Conservation (phyloP, 35 echinoderm and acorn worm species). For the Amphiura filiformis region DNA sequence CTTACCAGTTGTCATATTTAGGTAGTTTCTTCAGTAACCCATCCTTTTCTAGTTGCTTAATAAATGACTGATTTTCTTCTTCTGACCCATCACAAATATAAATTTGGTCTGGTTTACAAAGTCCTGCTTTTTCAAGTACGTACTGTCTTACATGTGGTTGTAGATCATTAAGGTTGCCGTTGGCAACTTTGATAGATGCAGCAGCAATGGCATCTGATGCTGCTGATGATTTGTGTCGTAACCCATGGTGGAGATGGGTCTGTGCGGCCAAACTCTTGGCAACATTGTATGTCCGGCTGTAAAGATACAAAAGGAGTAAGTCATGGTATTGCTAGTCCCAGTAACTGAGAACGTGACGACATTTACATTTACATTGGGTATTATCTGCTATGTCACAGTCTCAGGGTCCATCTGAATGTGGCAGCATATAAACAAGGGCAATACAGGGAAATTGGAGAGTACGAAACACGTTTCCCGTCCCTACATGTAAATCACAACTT, state of each 20-base stretch:
- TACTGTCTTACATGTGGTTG: constrained; percentile 71
- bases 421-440: no score
- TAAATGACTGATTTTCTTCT: constrained; percentile 61
- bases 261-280: not conserved
- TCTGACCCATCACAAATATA: constrained; percentile 94
- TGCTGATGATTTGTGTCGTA: not conserved
- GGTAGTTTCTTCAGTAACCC: constrained; percentile 70
- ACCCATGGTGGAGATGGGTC: not conserved
- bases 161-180: constrained; percentile 58
- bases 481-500: no score
- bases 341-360: no score
- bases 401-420: no score
- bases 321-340: no score
- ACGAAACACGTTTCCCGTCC: no score
- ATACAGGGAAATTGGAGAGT: no score
- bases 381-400: no score
- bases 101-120: constrained; percentile 86
- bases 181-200: constrained; percentile 19
- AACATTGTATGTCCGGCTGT: not conserved
- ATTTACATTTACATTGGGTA: no score
- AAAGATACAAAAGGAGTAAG: not conserved
- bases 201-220: not conserved
- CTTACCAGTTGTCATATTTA: constrained; percentile 98
- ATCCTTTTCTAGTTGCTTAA: constrained; percentile 61
- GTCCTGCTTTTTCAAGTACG: constrained; percentile 71